Evolutionary conservation across 2,888 invertebrate species (phyloP).

Genomic region (Philonicus albiceps): DNA sequence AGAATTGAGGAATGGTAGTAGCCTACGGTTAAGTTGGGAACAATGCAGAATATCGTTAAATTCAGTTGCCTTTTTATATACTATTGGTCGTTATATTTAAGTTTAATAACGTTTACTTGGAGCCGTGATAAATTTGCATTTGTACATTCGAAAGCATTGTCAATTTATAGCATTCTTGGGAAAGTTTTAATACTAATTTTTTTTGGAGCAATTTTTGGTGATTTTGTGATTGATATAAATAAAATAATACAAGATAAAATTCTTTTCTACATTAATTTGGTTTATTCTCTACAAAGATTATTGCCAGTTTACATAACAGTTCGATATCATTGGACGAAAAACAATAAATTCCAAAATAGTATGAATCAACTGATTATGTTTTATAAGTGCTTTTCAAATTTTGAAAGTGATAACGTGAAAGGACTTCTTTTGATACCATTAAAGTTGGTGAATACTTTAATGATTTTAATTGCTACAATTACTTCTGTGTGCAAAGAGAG

Average conservation of each 20-base stretch:
- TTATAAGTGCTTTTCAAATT: background rate
- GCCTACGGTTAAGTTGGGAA: background rate
- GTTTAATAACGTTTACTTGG: background rate
- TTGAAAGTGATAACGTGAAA: background rate
- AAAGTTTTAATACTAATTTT: background rate
- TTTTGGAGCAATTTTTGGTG: background rate
- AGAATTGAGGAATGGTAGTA: too few species aligned
- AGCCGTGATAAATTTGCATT: background rate
- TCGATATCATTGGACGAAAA: background rate
- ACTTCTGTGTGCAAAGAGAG: background rate
- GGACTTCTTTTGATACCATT: background rate
- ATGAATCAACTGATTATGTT: background rate
- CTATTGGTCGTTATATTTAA: background rate
- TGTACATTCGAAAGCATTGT: background rate
- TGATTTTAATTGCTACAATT: background rate
- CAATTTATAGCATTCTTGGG: background rate
- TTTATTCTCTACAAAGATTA: background rate
- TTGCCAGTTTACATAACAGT: background rate
- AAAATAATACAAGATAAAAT: background rate
- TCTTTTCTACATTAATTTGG: background rate
- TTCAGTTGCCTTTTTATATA: background rate
- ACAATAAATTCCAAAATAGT: background rate
- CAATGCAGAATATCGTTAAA: background rate
- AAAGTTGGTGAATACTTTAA: background rate
- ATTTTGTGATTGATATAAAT: background rate